Base-by-base conservation (phyloP, 2,888 invertebrate species). In the Chaitophorus viminalis region DNA sequence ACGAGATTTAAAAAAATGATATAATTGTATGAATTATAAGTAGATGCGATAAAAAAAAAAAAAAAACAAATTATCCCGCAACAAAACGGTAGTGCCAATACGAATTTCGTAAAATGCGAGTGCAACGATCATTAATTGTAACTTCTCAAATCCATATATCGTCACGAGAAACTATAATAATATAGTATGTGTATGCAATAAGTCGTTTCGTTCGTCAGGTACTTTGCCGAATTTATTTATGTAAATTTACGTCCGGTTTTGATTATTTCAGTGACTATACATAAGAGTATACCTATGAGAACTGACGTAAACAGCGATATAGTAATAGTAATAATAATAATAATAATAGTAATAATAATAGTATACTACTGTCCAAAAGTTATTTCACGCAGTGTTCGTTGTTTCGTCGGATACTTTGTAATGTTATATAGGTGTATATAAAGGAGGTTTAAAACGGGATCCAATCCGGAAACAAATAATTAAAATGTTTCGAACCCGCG, bases 401-500 rank as follows among this genome's bases (percentile, higher is more conserved):
- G 74, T 46, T 76, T 76, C 18, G 60, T 39, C 65, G 79, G 68
- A 31, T 83, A 83, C 65, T 84, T 65, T 76, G 76, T 83, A 68
- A 72, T 36, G 70, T 17, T 33, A 14, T 68, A 39, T 78, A 52
- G n/a, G 25, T 33, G 25, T 52, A n/a, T 83, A 36, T 17, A 72
- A 29, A 70, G n/a, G 18, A 60, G 65, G 60, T 87, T 65, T 29
- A 65, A 87, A 87, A 87, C 87, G 81, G 87, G 87, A 87, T 39
- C 87, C 60, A n/a, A 81, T 87, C 87, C 87, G 87, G 87, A 87
- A 87, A 60, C 79, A 74, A 46, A 87, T 87, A 87, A 87, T 87
- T 87, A 87, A 87, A 87, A 81, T 81, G 87, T 87, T 87, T 87
- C 87, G 46, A 87, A 65, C 39, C n/a, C 75, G 21, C 79, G 74